phyloP scores from a whole-genome alignment of 1,140 invertebrate species.

The Dysdera silvatica region DNA sequence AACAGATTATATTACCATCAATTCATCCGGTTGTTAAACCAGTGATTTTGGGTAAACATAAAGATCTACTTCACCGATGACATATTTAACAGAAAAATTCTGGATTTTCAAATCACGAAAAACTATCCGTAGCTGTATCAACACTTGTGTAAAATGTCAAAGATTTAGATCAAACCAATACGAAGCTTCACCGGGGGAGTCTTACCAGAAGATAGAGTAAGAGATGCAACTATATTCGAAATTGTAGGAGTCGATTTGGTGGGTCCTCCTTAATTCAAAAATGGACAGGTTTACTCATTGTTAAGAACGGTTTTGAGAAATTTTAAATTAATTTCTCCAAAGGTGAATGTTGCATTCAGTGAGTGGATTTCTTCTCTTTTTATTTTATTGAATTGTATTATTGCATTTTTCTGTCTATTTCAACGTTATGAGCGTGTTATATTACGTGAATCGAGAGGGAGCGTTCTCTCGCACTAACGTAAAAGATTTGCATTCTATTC shows the following conservation, averaged over 20 bases:
- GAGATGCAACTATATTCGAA: conserved; percentile 37
- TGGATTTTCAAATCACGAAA: conserved; percentile 20
- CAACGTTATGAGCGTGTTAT: too few relatives aligned
- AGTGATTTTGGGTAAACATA: conserved; percentile 4
- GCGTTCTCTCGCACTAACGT: too few relatives aligned
- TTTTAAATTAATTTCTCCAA: too few relatives aligned
- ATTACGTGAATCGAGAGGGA: too few relatives aligned
- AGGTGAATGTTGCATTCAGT: too few relatives aligned
- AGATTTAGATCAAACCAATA: neutral
- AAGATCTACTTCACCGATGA: conserved; percentile 2
- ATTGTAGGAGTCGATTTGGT: conserved; percentile 39
- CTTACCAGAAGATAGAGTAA: conserved; percentile 35
- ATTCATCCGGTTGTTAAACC: neutral
- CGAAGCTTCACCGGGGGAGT: neutral
- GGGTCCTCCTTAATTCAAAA: conserved; percentile 37
- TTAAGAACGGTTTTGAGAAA: too few relatives aligned
- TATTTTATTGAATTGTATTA: too few relatives aligned
- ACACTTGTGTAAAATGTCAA: conserved; percentile 4
- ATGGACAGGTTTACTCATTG: too few relatives aligned
- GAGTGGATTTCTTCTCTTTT: too few relatives aligned
- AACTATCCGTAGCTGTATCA: conserved; percentile 1
- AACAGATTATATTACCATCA: conserved; percentile 2
- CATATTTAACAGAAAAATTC: conserved; percentile 7
- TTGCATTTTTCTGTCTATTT: too few relatives aligned
- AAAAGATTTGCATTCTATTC: too few relatives aligned